A percentile compares a stretch with the other conserved stretches of the same genome.
Conservation (phyloP, 1,140 invertebrate species). For the Brachionus koreanus region DNA sequence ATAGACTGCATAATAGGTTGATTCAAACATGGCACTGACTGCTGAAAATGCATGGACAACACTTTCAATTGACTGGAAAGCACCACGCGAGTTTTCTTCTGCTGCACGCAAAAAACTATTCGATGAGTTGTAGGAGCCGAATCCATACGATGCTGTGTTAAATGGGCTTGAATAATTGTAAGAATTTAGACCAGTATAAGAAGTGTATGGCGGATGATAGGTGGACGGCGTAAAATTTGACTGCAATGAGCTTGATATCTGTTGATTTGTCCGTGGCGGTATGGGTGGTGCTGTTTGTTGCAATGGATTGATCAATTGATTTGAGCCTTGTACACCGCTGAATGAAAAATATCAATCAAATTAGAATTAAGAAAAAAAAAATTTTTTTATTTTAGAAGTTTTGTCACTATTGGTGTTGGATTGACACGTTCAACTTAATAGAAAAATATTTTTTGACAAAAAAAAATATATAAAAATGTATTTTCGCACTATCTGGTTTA, state of each 20-base stretch:
- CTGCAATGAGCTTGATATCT: background rate
- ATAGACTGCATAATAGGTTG: slow-evolving; percentile 86
- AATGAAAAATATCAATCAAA: background rate
- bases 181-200: slow-evolving; percentile 8
- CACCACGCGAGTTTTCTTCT: slow-evolving; percentile 80
- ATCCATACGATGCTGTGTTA: background rate
- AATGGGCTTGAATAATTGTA: slow-evolving; percentile 25
- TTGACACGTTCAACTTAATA: too few species aligned
- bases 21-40: slow-evolving; percentile 91
- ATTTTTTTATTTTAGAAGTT: too few species aligned
- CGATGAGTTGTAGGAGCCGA: slow-evolving; percentile 20
- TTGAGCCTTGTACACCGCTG: background rate
- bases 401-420: too few species aligned
- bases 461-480: too few species aligned
- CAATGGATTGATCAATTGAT: slow-evolving; percentile 9
- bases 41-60: slow-evolving; percentile 84
- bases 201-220: background rate
- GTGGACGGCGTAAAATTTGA: background rate
- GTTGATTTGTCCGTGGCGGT: background rate
- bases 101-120: slow-evolving; percentile 76
- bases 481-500: too few species aligned
- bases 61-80: slow-evolving; percentile 89
- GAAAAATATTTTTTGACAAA: too few species aligned
- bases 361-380: background rate
- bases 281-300: slow-evolving; percentile 29